phyloP scores from a whole-genome alignment of 2,113 vertebrate genomes.

The Sinosuthora webbiana region DNA sequence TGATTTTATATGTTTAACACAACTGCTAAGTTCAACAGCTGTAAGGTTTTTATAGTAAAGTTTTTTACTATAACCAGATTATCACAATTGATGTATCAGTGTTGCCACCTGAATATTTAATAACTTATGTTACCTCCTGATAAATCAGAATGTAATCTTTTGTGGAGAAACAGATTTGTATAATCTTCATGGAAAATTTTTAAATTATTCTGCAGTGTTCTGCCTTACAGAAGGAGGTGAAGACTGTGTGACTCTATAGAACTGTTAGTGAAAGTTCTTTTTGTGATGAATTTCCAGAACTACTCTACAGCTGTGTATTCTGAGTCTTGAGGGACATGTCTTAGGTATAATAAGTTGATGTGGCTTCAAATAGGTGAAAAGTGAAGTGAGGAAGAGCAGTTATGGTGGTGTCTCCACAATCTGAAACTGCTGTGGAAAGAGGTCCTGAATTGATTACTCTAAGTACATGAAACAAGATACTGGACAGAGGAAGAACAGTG shows the following conservation, averaged over 20 bases:
- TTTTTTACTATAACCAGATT: background rate
- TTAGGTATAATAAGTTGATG: background rate
- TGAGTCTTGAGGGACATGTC: background rate
- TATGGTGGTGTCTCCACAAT: background rate
- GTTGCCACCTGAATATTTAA: background rate
- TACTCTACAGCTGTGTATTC: background rate
- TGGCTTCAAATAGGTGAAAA: background rate
- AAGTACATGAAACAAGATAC: background rate
- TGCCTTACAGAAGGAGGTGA: background rate
- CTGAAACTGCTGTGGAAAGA: background rate
- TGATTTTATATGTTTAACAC: accelerated
- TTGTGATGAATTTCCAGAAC: background rate
- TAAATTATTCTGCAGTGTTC: background rate
- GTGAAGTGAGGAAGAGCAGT: background rate
- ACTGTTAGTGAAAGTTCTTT: background rate
- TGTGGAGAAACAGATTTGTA: background rate
- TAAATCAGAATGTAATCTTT: background rate
- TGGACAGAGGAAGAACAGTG: background rate
- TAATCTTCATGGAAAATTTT: background rate
- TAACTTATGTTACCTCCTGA: background rate
- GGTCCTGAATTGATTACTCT: background rate
- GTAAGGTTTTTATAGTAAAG: background rate
- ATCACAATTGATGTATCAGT: background rate
- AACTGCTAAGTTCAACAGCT: background rate
- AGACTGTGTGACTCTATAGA: background rate